Conservation (phyloP, 2,888 invertebrate species). For the Megamerina dolium region DNA sequence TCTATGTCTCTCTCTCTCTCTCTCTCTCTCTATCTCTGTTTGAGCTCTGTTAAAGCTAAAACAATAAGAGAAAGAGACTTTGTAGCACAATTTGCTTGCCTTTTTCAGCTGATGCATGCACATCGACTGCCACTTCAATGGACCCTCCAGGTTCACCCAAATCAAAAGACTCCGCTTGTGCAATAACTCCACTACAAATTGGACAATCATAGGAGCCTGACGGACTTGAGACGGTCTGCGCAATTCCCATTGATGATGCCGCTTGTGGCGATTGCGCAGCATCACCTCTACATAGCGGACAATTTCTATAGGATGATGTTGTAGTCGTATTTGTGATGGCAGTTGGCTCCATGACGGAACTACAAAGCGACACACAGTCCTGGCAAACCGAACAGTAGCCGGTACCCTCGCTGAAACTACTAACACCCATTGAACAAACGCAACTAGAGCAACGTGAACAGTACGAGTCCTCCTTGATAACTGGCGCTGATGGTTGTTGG, state of each 20-base stretch:
- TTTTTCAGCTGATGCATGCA: conserved; percentile 24
- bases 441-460: conserved; percentile 37
- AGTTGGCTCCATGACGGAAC: conserved; percentile 22
- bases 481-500: conserved; percentile 46
- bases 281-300: conserved; percentile 34
- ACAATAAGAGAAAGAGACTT: too few relatives aligned
- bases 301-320: conserved; percentile 29
- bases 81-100: conserved; percentile 41
- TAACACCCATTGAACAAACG: conserved; percentile 33
- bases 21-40: too few relatives aligned
- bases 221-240: conserved; percentile 11
- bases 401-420: conserved; percentile 40
- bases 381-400: conserved; percentile 40
- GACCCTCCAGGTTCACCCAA: conserved; percentile 3
- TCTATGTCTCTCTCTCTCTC: too few relatives aligned
- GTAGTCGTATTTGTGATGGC: conserved; percentile 33
- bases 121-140: conserved; percentile 17
- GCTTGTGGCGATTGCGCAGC: background rate
- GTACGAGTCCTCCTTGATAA: conserved; percentile 50
- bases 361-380: conserved; percentile 31
- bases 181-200: conserved; percentile 28
- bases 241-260: conserved; percentile 2
- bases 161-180: conserved; percentile 18
- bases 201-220: conserved; percentile 34
- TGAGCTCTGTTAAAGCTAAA: too few relatives aligned